phyloP scores from a whole-genome alignment of 1,140 invertebrate genomes.

The Drosophila arizonae region DNA sequence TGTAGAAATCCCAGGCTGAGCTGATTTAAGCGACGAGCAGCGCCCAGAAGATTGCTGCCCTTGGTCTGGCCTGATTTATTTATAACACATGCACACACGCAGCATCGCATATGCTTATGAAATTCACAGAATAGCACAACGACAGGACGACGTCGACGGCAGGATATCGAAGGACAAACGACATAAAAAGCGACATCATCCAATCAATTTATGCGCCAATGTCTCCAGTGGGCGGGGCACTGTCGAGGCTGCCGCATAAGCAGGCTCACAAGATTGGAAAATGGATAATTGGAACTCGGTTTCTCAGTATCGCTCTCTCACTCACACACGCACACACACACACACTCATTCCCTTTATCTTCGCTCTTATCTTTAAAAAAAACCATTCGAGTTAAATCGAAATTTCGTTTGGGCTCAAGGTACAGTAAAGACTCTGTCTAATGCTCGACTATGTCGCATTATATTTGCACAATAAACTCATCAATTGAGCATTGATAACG shows the following conservation, averaged over 20 bases:
- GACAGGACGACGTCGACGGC: slow-evolving; percentile 15
- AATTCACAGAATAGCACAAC: slow-evolving; percentile 50
- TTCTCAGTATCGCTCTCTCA: slow-evolving; percentile 11
- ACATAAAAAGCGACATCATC: slow-evolving; percentile 81
- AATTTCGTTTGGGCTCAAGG: slow-evolving; percentile 38
- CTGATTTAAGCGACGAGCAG: slow-evolving; percentile 21
- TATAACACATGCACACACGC: slow-evolving; percentile 80
- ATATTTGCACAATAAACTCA: slow-evolving; percentile 43
- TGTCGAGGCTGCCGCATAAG: slow-evolving; percentile 21
- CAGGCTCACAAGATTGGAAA: slow-evolving; percentile 65
- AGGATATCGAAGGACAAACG: slow-evolving; percentile 54
- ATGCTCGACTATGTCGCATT: too few relatives aligned
- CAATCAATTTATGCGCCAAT: slow-evolving; percentile 80
- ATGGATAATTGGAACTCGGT: slow-evolving; percentile 75
- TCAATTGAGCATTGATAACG: slow-evolving; percentile 36
- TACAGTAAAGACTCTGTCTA: too few relatives aligned
- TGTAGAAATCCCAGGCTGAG: slow-evolving; percentile 39
- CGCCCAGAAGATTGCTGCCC: slow-evolving; percentile 61
- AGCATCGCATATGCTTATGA: slow-evolving; percentile 70
- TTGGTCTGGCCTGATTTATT: slow-evolving; percentile 71
- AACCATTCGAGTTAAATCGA: slow-evolving; percentile 77
- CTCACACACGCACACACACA: background rate
- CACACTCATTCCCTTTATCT: background rate
- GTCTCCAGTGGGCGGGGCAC: slow-evolving; percentile 62
- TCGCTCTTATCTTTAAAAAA: slow-evolving; percentile 63